These are phyloP conservation scores for Hypocryptadius cinnamomeus DNA, from an alignment of 2,113 vertebrate genomes.

Conservation along the genomic window DNA sequence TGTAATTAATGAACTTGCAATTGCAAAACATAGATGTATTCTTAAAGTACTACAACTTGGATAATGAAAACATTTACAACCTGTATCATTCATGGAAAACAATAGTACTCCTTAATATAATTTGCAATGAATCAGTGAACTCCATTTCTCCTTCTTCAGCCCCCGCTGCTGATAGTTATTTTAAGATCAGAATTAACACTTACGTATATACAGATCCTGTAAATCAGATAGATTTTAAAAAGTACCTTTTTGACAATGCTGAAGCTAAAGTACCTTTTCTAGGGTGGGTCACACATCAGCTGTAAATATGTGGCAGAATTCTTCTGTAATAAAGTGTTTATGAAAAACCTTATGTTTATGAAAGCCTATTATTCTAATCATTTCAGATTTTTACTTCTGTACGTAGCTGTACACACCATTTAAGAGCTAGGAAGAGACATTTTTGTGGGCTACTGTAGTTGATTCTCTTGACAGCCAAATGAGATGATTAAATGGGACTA, in stretches of 20 bases:
- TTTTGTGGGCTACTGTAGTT: not conserved
- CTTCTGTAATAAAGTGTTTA: not conserved
- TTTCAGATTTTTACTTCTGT: not conserved
- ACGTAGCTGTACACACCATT: rapidly evolving
- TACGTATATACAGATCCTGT: not conserved
- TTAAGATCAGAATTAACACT: conserved; percentile 10
- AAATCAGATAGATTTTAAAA: not conserved
- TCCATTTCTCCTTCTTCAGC: not conserved
- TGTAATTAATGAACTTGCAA: conserved; percentile 4
- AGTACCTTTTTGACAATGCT: not conserved
- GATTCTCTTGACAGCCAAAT: not conserved
- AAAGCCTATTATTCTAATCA: not conserved
- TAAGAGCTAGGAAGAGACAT: not conserved
- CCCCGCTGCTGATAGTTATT: conserved; percentile 7
- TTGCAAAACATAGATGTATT: not conserved
- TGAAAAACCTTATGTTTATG: not conserved
- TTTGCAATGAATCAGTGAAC: conserved; percentile 20
- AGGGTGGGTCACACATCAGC: not conserved
- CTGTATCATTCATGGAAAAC: conserved; percentile 18
- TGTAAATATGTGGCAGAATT: not conserved
- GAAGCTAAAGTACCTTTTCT: not conserved
- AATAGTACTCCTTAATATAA: conserved; percentile 22
- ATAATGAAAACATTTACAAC: conserved; percentile 28
- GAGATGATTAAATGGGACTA: not conserved
- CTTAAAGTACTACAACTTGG: not conserved